Evolutionary conservation across 2,888 invertebrate genomes (phyloP).

Genomic region (Uloborus plumipes): DNA sequence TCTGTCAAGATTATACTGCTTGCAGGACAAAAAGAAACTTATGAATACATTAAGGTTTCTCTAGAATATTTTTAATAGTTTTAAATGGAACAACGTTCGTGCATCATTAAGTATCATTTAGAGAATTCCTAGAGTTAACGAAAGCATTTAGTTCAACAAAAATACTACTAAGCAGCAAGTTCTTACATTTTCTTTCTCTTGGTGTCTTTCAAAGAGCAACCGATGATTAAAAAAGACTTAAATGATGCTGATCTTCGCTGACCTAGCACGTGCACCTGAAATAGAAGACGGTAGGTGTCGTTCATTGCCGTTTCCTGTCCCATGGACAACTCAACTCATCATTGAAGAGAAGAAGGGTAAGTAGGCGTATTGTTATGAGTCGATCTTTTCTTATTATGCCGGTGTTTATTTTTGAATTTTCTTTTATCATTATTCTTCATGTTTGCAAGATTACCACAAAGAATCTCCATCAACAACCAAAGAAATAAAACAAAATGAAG

Average conservation of each 20-base stretch:
- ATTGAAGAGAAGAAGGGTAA: constrained; percentile 12
- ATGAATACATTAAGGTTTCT: too few species aligned
- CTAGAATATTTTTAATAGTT: too few species aligned
- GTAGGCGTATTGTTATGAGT: constrained; percentile 59
- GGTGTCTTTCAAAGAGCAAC: background rate
- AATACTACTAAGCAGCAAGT: background rate
- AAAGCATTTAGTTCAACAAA: background rate
- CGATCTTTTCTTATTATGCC: constrained; percentile 16
- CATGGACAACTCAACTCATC: constrained; percentile 40
- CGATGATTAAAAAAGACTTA: constrained; percentile 32
- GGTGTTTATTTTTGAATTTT: constrained; percentile 8
- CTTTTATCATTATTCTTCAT: constrained; percentile 32
- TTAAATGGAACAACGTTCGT: too few species aligned
- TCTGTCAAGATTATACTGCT: too few species aligned
- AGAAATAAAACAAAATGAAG: constrained; percentile 18
- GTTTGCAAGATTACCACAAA: constrained; percentile 39
- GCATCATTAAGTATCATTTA: too few species aligned
- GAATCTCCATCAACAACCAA: constrained; percentile 40
- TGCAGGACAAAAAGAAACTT: too few species aligned
- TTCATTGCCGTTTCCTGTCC: constrained; percentile 43
- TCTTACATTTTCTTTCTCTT: background rate
- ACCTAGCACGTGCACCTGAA: constrained; percentile 58
- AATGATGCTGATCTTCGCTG: constrained; percentile 48
- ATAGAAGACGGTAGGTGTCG: constrained; percentile 58
- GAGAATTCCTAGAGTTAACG: too few species aligned